These are phyloP conservation scores for Artemia sinica DNA, from an alignment of 2,888 invertebrate species.

Conservation along the genomic window DNA sequence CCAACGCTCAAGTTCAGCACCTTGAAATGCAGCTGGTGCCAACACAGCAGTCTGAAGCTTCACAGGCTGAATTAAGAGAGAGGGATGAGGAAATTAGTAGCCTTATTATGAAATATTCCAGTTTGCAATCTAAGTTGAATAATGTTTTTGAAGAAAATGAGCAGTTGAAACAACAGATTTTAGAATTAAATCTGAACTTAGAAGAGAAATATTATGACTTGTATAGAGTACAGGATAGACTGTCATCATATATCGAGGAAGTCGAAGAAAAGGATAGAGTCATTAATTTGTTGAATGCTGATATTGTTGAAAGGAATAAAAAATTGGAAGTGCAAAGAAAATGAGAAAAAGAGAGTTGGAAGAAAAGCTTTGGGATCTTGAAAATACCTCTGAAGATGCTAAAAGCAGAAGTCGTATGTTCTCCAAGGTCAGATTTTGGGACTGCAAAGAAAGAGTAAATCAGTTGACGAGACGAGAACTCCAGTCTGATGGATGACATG, in stretches of 20 bases:
- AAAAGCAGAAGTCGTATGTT: too few species aligned
- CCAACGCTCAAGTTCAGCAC: not conserved
- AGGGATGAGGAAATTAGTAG: constrained; percentile 8
- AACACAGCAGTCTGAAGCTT: not conserved
- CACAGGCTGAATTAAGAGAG: not conserved
- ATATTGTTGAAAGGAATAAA: not conserved
- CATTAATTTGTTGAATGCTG: not conserved
- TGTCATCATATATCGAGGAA: not conserved
- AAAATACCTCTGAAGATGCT: too few species aligned
- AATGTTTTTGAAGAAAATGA: not conserved
- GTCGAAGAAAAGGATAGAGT: not conserved
- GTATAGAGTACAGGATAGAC: not conserved
- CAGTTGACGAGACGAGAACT: too few species aligned
- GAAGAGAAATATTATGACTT: not conserved
- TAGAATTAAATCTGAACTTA: not conserved
- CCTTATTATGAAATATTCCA: constrained; percentile 6
- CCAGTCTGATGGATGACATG: too few species aligned
- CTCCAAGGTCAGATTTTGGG: too few species aligned
- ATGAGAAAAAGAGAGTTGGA: too few species aligned
- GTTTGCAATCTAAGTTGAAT: not conserved
- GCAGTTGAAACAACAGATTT: not conserved
- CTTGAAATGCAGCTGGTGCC: not conserved
- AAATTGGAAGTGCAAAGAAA: too few species aligned
- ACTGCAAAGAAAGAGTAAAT: too few species aligned
- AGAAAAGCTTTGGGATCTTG: too few species aligned